Evolutionary conservation across 2,113 vertebrate genomes (phyloP).

Genomic region (Upupa epops): DNA sequence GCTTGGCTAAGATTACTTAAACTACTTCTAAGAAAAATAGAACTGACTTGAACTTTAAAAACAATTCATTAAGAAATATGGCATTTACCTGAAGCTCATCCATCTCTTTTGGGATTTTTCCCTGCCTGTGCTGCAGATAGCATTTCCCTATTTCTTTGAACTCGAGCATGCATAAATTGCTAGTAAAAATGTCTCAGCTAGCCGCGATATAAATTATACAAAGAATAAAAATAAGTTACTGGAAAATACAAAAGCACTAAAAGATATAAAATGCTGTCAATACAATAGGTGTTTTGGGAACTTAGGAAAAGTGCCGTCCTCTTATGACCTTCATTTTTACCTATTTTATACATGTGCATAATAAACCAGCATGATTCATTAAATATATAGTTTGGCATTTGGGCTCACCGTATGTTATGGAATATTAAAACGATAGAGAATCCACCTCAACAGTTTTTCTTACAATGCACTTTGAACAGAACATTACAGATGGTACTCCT

Average conservation of each 20-base stretch:
- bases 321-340: constrained; percentile 18
- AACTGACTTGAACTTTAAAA: not conserved
- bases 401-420: constrained; percentile 54
- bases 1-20: constrained; percentile 4
- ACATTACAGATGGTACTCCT: constrained; percentile 61
- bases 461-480: constrained; percentile 36
- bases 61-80: not conserved
- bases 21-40: constrained; percentile 6
- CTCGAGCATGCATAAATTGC: not conserved
- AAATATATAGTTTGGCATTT: constrained; percentile 70
- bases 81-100: constrained; percentile 6
- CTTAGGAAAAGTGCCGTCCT: constrained; percentile 58
- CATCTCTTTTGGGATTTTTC: not conserved
- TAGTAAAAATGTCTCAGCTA: not conserved
- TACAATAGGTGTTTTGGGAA: constrained; percentile 43
- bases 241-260: not conserved
- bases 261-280: constrained; percentile 48
- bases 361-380: constrained; percentile 64
- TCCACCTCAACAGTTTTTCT: constrained; percentile 54
- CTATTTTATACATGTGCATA: constrained; percentile 7
- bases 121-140: not conserved
- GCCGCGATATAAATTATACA: not conserved
- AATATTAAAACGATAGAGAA: constrained; percentile 52
- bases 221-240: not conserved
- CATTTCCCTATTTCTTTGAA: not conserved